Conservation (phyloP, 1,140 invertebrate genomes). For the Hermetia illucens region DNA sequence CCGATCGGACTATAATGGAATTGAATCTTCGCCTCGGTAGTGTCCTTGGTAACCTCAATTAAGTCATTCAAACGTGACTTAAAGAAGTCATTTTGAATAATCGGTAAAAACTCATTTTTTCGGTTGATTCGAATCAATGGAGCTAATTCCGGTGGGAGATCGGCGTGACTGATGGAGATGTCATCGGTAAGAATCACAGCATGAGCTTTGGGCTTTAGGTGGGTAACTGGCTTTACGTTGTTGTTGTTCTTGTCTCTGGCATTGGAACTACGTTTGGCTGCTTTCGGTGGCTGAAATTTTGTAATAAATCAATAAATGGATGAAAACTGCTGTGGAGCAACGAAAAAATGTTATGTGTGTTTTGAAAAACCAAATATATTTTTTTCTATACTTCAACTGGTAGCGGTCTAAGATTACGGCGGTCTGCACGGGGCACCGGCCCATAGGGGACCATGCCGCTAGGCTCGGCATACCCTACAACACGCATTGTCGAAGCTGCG, state of each 20-base stretch:
- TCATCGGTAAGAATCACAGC: slow-evolving; percentile 48
- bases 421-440: too few species aligned
- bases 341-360: too few species aligned
- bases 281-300: too few species aligned
- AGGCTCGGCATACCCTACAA: too few species aligned
- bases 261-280: too few species aligned
- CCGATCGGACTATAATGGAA: slow-evolving; percentile 47
- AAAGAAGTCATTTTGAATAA: slow-evolving; percentile 68
- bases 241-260: not conserved
- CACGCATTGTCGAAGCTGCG: too few species aligned
- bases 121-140: slow-evolving; percentile 38
- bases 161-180: slow-evolving; percentile 36
- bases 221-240: slow-evolving; percentile 31
- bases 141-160: slow-evolving; percentile 46
- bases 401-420: too few species aligned
- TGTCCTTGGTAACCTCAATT: slow-evolving; percentile 41
- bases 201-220: slow-evolving; percentile 42
- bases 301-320: too few species aligned
- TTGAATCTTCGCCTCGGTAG: slow-evolving; percentile 38
- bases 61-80: slow-evolving; percentile 64
- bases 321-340: too few species aligned
- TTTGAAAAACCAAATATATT: too few species aligned
- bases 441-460: too few species aligned
- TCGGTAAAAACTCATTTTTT: slow-evolving; percentile 61
- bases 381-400: too few species aligned